Evolutionary conservation across 1,140 invertebrate species (phyloP), one percentile per base, ranked within the genome.

Genomic region (Homarus americanus): DNA sequence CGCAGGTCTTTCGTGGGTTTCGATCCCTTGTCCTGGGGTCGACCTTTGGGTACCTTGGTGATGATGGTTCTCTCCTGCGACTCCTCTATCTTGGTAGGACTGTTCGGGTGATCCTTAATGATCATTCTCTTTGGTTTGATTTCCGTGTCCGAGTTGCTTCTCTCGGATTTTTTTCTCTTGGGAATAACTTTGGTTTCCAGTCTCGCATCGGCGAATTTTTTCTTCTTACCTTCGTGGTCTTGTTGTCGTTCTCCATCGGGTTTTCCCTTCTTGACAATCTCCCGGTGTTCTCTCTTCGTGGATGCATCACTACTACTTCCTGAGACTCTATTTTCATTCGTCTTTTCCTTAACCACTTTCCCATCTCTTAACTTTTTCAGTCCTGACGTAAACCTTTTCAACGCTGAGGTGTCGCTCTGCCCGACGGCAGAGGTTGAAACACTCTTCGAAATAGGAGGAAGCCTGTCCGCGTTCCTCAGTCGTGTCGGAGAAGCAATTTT

Each of bases 91-190:
- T 38, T 82, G 32, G 49, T 41, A 4, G 82, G n/a, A 32, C 36
- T 72, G 20, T 10, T 1, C 2, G 32, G 63, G 0, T 40, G 63
- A n/a, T 84, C 82, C 41, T 84, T 84, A 17, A 84, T 40, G 1
- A 38, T 36, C 58, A 84, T 84, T n/a, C 34, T 84, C 63, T 84
- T 84, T 28, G 82, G 82, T 72, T 84, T 84, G 34, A 84, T 84
- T 20, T 84, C 82, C 24, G 20, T 41, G 7, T 84, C 82, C 0
- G 82, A 84, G 63, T 84, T 84, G n/a, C 82, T 84, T 44, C 82
- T 58, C 53, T 84, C 82, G 24, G 82, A 41, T 58, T 84, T 84
- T 63, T 84, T 84, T 38, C 82, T 84, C 63, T 84, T 84, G 12
- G 82, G 82, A 41, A 83, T 83, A 40, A 40, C 36, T 40, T 69